Base-by-base conservation (phyloP, 2,888 invertebrate genomes). In the Bellardia bayeri region DNA sequence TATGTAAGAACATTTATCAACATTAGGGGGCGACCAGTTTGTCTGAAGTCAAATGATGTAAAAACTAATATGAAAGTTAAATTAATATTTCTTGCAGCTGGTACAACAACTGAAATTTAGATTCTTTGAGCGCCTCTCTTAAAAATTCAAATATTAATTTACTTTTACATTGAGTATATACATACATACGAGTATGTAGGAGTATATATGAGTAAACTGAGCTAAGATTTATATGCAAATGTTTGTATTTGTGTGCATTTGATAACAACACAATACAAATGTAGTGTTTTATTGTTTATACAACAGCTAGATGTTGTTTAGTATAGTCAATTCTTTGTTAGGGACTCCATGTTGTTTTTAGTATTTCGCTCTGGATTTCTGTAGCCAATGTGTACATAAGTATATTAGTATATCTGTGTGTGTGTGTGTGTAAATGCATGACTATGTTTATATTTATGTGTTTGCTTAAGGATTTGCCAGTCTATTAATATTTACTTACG, bases 401-500 rank as follows among this genome's bases (percentile, higher is more conserved):
- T 61, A 33, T 61, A 61, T 61, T 61, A 61, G 14, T 11, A 14
- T 6, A 9, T 42, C 9, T 45, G 30, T 51, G 42, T 45, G 42
- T 33, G n/a, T 40, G 45, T 45, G 42, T 74, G 30, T 51, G 14
- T 4, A 51, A 13, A 6, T 3, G 8, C 23, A 58, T 61, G 13
- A 13, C 6, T 42, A n/a, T 16, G 40, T 58, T 9, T 56, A 42
- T 68, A 40, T 45, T 14, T 42, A 14, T 69, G 42, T 16, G 37
- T 51, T 49, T 69, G 51, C 51, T 42, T 63, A 14, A 54, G 23
- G 42, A 72, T 64, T 72, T 64, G 56, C 14, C 23, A 72, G 64
- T 81, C 81, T 72, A 81, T 81, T 63, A 81, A 66, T 74, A 82
- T 74, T 74, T 45, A 82, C 45, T 33, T 63, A 66, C 49, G 16